phyloP scores from a whole-genome alignment of 2,888 invertebrate genomes.

The Stenolophus ochropezus region DNA sequence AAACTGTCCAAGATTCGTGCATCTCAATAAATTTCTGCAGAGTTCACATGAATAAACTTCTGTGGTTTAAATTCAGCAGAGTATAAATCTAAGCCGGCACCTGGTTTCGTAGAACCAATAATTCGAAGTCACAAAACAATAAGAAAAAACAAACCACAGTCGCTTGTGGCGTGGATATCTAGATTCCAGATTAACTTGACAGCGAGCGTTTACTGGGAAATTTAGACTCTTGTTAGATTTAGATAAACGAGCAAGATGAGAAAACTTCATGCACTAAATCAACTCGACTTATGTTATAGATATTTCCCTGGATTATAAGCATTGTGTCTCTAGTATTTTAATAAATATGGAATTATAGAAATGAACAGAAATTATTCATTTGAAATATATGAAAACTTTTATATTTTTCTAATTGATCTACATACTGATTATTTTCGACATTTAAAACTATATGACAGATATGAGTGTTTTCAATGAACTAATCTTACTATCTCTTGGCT shows the following conservation, averaged over 20 bases:
- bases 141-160: slow-evolving; percentile 26
- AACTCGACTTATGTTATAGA: neutral
- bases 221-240: slow-evolving; percentile 4
- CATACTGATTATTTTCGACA: too few species aligned
- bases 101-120: slow-evolving; percentile 10
- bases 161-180: neutral
- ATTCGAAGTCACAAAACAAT: slow-evolving; percentile 19
- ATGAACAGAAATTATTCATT: neutral
- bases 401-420: too few species aligned
- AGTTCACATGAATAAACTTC: slow-evolving; percentile 5
- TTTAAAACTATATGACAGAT: too few species aligned
- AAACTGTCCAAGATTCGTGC: neutral
- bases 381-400: neutral
- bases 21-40: neutral
- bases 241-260: slow-evolving; percentile 6
- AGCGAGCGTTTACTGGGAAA: neutral
- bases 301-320: neutral
- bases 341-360: neutral
- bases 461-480: too few species aligned
- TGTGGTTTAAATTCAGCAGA: slow-evolving; percentile 14
- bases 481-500: too few species aligned
- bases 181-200: slow-evolving; percentile 26
- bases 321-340: neutral
- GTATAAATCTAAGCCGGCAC: slow-evolving; percentile 11
- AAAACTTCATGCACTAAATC: neutral